A percentile compares a stretch with the other conserved stretches of the same genome.
phyloP scores from a whole-genome alignment of 92 coral and sea anemone species.

The Phenganax marumi region DNA sequence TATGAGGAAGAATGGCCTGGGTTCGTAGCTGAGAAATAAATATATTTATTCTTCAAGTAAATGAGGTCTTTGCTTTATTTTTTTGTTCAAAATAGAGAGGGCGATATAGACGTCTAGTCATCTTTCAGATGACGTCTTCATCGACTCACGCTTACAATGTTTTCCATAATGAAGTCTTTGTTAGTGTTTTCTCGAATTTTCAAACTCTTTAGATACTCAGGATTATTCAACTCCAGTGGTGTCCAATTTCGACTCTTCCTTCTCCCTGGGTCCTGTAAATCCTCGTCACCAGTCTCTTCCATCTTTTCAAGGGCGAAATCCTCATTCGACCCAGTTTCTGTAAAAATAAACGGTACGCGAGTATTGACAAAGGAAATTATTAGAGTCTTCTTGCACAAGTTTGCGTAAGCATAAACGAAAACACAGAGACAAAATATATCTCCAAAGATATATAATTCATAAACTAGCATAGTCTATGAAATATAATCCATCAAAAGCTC shows the following conservation, averaged over 20 bases:
- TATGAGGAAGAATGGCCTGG: conserved; percentile 53
- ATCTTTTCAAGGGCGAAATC: conserved; percentile 29
- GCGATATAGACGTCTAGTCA: not conserved
- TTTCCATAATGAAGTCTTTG: conserved; percentile 77
- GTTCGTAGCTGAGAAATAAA: conserved; percentile 59
- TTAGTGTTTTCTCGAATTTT: conserved; percentile 59
- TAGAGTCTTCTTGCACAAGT: no score
- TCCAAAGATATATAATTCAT: not conserved
- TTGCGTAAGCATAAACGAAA: no score
- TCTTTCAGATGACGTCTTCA: not conserved
- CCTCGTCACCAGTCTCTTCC: conserved; percentile 30
- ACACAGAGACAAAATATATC: not conserved
- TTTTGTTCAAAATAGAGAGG: not conserved
- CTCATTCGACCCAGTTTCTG: conserved; percentile 57
- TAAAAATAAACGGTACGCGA: conserved; percentile 17
- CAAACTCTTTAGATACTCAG: conserved; percentile 62
- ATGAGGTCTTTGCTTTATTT: not conserved
- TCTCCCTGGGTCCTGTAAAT: conserved; percentile 42
- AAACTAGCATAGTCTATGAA: not conserved
- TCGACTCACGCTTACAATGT: conserved; percentile 68
- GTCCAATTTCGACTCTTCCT: conserved; percentile 78
- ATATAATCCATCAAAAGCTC: conserved; percentile 8
- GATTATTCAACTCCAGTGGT: conserved; percentile 67
- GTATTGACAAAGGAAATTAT: not conserved
- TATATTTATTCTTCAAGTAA: not conserved